Evolutionary conservation across 2,113 vertebrate species (phyloP).

Genomic region (Lampris megalopsis): DNA sequence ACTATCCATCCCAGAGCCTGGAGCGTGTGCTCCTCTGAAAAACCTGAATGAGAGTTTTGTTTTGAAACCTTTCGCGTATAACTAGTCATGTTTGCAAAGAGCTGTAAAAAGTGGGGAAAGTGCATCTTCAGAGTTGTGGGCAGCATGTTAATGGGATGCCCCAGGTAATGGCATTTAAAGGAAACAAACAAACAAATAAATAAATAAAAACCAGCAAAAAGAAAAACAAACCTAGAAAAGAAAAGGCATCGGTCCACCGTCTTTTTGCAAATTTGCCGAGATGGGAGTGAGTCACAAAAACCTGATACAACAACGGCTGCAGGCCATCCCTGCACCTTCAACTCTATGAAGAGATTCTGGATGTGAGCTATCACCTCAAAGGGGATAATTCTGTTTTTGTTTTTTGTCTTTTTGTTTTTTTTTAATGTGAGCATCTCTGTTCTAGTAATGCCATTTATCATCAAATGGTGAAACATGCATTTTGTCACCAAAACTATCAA

Average conservation of each 20-base stretch:
- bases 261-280: no score
- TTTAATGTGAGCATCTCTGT: slow-evolving; percentile 31
- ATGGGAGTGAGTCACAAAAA: no score
- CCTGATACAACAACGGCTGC: no score
- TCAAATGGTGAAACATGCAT: slow-evolving; percentile 35
- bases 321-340: no score
- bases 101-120: slow-evolving; percentile 12
- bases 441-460: slow-evolving; percentile 50
- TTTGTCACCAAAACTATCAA: slow-evolving; percentile 41
- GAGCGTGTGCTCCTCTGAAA: slow-evolving; percentile 9
- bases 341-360: slow-evolving; percentile 32
- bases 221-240: slow-evolving; percentile 23
- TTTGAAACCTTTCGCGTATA: slow-evolving; percentile 48
- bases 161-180: not conserved
- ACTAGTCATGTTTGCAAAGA: slow-evolving; percentile 38
- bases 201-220: slow-evolving; percentile 7
- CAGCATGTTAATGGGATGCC: slow-evolving; percentile 6
- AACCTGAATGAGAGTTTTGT: slow-evolving; percentile 33
- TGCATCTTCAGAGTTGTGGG: slow-evolving; percentile 23
- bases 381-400: slow-evolving; percentile 14
- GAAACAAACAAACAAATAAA: not conserved
- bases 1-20: slow-evolving; percentile 23
- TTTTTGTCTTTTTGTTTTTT: not conserved
- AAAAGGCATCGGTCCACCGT: slow-evolving; percentile 7
- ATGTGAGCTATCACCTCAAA: slow-evolving; percentile 35